phyloP scores from a whole-genome alignment of 2,113 vertebrate genomes.

The Natator depressus region DNA sequence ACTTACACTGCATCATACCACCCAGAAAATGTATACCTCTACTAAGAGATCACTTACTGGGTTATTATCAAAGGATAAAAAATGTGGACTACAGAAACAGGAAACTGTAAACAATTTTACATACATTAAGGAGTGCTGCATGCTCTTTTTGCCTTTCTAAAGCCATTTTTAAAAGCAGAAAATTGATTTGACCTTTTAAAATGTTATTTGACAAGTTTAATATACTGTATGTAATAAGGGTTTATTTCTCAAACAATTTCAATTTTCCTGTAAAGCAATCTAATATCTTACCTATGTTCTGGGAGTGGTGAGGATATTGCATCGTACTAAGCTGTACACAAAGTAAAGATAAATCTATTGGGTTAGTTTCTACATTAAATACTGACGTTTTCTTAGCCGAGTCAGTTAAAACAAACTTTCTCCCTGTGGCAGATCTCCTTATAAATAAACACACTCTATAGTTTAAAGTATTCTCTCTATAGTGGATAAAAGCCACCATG shows the following conservation, averaged over 20 bases:
- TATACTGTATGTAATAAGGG: not conserved
- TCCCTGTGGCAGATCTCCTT: not conserved
- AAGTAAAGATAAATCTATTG: slow-evolving; percentile 21
- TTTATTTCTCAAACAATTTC: not conserved
- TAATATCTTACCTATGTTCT: not conserved
- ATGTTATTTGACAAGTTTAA: not conserved
- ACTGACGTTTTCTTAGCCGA: not conserved
- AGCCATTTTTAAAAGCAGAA: not conserved
- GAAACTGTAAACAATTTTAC: not conserved
- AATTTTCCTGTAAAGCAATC: fast-evolving
- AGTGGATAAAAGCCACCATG: slow-evolving; percentile 16
- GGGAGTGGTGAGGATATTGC: not conserved
- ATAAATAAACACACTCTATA: slow-evolving; percentile 1
- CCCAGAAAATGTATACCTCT: not conserved
- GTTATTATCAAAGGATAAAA: not conserved
- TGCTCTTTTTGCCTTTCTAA: not conserved
- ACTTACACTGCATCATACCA: not conserved
- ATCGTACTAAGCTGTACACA: not conserved
- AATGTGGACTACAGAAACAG: not conserved
- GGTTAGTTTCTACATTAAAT: not conserved
- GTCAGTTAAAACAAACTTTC: not conserved
- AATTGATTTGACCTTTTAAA: not conserved
- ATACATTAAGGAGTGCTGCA: not conserved
- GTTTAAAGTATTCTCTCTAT: slow-evolving; percentile 24
- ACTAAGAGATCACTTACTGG: fast-evolving